phyloP scores from a whole-genome alignment of 2,888 invertebrate genomes.

The Cosmia pyralina region DNA sequence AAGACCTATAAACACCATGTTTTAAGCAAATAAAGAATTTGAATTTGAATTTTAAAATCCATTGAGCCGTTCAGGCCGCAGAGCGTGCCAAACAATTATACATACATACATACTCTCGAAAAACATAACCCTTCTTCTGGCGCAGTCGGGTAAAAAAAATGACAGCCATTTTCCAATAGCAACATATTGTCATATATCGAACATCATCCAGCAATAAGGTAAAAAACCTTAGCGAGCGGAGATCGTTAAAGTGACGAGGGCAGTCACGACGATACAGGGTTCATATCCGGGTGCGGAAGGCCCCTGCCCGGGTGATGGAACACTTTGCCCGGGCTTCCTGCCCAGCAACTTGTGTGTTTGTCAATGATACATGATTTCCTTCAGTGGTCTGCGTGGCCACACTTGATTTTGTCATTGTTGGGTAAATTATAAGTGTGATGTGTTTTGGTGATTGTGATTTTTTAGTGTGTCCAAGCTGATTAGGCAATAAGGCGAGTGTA shows the following conservation, averaged over 20 bases:
- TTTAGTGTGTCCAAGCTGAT: background rate
- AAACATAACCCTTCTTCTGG: too few relatives aligned
- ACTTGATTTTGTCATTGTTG: slow-evolving; percentile 29
- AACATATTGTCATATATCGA: slow-evolving; percentile 25
- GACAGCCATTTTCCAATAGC: slow-evolving; percentile 18
- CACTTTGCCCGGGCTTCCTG: slow-evolving; percentile 71
- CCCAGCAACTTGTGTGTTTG: slow-evolving; percentile 67
- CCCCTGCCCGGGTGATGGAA: slow-evolving; percentile 75
- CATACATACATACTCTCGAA: too few relatives aligned
- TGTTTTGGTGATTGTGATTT: slow-evolving; percentile 1
- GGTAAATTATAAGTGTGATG: slow-evolving; percentile 15
- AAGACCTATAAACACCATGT: too few relatives aligned
- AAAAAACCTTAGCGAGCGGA: slow-evolving; percentile 64
- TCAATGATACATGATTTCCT: slow-evolving; percentile 77
- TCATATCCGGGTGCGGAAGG: slow-evolving; percentile 76
- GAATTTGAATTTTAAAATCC: too few relatives aligned
- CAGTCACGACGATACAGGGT: slow-evolving; percentile 76
- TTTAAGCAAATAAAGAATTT: too few relatives aligned
- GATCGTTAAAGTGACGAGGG: slow-evolving; percentile 69
- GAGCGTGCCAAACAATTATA: too few relatives aligned
- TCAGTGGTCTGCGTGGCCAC: slow-evolving; percentile 53
- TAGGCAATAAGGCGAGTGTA: background rate
- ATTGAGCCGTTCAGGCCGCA: too few relatives aligned
- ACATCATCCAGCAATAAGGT: slow-evolving; percentile 46
- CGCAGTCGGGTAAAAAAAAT: too few relatives aligned